Evolutionary conservation across 2,888 invertebrate genomes (phyloP).

Genomic region (Plebejus melissa): DNA sequence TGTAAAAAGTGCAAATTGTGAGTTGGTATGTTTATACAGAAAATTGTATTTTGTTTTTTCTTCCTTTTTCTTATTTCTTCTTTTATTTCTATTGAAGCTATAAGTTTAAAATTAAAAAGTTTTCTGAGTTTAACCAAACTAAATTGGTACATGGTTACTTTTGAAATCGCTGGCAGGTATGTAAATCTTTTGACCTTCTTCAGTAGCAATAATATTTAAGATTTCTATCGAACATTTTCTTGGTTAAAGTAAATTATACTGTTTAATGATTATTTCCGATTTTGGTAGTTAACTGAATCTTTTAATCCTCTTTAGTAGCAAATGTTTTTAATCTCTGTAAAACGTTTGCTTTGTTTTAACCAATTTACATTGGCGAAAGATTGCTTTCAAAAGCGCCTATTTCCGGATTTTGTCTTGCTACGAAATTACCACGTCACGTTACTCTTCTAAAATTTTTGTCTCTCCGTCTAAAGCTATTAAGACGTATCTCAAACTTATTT

Average conservation of each 20-base stretch:
- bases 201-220: neutral
- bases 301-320: neutral
- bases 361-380: neutral
- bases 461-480: neutral
- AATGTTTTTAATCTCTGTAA: neutral
- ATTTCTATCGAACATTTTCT: neutral
- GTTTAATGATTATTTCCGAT: neutral
- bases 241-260: neutral
- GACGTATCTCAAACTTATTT: neutral
- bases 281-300: neutral
- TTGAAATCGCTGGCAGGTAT: neutral
- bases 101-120: neutral
- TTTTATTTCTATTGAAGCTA: neutral
- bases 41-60: neutral
- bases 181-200: neutral
- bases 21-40: constrained; percentile 8
- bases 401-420: neutral
- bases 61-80: constrained; percentile 2
- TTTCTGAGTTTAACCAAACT: neutral
- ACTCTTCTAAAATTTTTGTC: neutral
- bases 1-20: constrained; percentile 11
- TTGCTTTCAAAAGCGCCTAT: constrained; percentile 6
- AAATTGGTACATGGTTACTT: neutral
- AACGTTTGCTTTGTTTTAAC: neutral
- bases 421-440: neutral